Conservation (phyloP, 2,888 invertebrate genomes). For the Tortrix viridana region DNA sequence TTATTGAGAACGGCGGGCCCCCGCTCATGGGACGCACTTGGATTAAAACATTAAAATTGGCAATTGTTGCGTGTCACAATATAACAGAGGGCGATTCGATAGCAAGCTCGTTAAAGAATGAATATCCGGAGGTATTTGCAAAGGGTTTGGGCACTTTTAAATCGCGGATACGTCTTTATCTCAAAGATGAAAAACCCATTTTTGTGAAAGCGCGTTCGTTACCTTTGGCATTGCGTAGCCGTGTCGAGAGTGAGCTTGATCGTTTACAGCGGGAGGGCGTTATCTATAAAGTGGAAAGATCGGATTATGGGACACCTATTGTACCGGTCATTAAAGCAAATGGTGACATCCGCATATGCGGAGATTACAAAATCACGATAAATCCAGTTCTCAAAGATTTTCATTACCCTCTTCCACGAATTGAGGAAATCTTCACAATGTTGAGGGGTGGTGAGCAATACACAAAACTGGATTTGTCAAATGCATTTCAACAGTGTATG, state of each 20-base stretch:
- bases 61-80: too few species aligned
- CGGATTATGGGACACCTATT: constrained; percentile 11
- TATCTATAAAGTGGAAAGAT: constrained; percentile 10
- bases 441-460: constrained; percentile 42
- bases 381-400: constrained; percentile 42
- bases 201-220: constrained; percentile 17
- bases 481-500: constrained; percentile 42
- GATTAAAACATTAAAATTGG: too few species aligned
- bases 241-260: constrained; percentile 10
- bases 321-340: constrained; percentile 5
- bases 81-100: too few species aligned
- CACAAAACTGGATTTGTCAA: constrained; percentile 43
- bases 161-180: not conserved
- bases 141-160: constrained; percentile 9
- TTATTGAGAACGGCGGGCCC: too few species aligned
- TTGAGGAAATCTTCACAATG: constrained; percentile 39
- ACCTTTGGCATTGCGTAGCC: constrained; percentile 12
- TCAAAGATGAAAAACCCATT: constrained; percentile 14
- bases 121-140: constrained; percentile 18
- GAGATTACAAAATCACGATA: constrained; percentile 46
- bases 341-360: constrained; percentile 40
- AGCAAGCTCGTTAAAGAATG: not conserved
- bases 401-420: constrained; percentile 42
- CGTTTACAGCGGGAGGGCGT: constrained; percentile 7
- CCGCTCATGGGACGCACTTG: too few species aligned